Conservation (phyloP, 2,888 invertebrate genomes). For the Epiblema foenella region DNA sequence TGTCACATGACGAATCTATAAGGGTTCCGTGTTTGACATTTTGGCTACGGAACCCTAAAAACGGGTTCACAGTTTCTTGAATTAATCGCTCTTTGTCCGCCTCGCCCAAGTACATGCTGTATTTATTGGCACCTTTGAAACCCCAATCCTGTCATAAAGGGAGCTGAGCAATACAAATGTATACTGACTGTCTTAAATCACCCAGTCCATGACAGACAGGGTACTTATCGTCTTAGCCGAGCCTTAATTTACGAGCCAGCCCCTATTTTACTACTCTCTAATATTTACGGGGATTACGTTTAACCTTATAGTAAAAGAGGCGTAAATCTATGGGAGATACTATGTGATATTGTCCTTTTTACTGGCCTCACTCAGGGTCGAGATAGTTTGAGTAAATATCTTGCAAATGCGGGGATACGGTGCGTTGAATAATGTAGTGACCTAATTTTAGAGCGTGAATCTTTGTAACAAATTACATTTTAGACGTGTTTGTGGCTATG, state of each 20-base stretch:
- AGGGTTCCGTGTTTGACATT: too few relatives aligned
- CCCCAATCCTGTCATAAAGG: slow-evolving; percentile 12
- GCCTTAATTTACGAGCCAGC: slow-evolving; percentile 45
- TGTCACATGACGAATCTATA: too few relatives aligned
- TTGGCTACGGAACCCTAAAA: too few relatives aligned
- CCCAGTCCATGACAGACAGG: slow-evolving; percentile 40
- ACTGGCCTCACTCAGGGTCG: neutral
- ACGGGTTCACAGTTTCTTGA: too few relatives aligned
- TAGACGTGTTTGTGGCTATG: neutral
- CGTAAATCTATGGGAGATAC: neutral
- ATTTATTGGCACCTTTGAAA: neutral
- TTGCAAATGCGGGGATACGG: neutral
- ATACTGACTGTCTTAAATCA: slow-evolving; percentile 39
- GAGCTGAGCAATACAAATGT: slow-evolving; percentile 39
- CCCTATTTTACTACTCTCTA: slow-evolving; percentile 35
- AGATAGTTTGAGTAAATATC: slow-evolving; percentile 18
- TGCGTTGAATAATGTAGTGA: slow-evolving; percentile 13
- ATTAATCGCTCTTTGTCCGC: too few relatives aligned
- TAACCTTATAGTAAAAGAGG: neutral
- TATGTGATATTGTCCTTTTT: neutral
- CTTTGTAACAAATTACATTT: neutral
- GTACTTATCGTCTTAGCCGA: slow-evolving; percentile 45
- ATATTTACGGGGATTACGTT: slow-evolving; percentile 45
- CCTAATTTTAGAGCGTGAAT: neutral
- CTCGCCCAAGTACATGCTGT: neutral